phyloP scores from a whole-genome alignment of 2,113 vertebrate genomes.

The Corvus moneduloides region DNA sequence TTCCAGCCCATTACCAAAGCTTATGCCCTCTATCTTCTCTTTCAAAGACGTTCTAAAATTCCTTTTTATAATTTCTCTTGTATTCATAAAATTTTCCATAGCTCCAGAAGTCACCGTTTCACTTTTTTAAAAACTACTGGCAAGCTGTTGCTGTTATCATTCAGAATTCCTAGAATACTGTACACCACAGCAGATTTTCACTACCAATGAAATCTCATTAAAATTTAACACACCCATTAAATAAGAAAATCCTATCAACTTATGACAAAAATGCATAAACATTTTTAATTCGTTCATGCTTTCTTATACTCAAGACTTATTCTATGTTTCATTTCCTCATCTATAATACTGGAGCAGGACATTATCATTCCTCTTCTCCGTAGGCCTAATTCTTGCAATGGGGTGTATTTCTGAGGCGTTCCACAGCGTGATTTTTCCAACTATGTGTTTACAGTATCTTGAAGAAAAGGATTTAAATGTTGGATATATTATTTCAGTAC shows the following conservation, averaged over 20 bases:
- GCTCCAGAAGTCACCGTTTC: background rate
- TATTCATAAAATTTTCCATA: background rate
- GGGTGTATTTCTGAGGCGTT: background rate
- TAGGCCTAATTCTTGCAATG: background rate
- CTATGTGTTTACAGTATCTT: background rate
- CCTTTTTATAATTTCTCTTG: background rate
- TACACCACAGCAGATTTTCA: background rate
- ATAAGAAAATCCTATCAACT: background rate
- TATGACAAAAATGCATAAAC: background rate
- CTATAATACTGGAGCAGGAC: background rate
- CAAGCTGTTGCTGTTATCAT: background rate
- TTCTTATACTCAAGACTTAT: background rate
- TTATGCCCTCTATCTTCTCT: background rate
- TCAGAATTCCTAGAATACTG: background rate
- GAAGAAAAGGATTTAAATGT: background rate
- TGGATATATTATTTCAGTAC: background rate
- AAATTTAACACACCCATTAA: background rate
- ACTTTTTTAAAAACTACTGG: background rate
- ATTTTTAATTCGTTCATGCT: background rate
- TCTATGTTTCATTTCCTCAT: background rate
- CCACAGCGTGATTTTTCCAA: background rate
- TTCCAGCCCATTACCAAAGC: background rate
- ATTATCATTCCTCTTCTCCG: background rate
- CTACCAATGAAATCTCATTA: background rate
- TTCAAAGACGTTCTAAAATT: background rate